These are phyloP conservation scores for Drosophila austrosaltans DNA, from an alignment of 2,888 invertebrate species.

Conservation along the genomic window DNA sequence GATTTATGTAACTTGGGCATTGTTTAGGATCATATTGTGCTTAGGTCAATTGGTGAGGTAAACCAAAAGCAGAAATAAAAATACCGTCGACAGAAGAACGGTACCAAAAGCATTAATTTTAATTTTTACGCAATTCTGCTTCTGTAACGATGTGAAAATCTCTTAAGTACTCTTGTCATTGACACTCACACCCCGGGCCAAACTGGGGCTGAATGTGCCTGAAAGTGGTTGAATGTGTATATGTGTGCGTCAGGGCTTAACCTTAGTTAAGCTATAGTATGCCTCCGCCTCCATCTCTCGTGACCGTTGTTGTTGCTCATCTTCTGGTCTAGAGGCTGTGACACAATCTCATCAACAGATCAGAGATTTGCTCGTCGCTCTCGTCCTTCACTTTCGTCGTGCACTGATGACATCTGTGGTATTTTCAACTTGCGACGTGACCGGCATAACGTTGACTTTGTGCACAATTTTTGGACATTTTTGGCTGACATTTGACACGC, in stretches of 20 bases:
- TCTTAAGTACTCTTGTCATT: conserved; percentile 82
- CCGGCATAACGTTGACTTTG: conserved; percentile 69
- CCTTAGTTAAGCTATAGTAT: conserved; percentile 66
- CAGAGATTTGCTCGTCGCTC: conserved; percentile 72
- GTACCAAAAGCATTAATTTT: conserved; percentile 76
- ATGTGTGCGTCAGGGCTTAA: conserved; percentile 62
- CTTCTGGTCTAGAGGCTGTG: conserved; percentile 68
- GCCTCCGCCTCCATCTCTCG: not conserved
- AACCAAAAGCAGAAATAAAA: conserved; percentile 24
- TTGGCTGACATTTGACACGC: conserved; percentile 76
- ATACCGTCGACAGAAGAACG: conserved; percentile 24
- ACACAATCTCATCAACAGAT: conserved; percentile 80
- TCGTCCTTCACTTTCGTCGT: conserved; percentile 56
- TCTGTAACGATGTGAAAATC: conserved; percentile 82
- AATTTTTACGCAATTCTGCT: conserved; percentile 76
- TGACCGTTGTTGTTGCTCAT: conserved; percentile 51
- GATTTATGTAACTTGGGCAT: too few relatives aligned
- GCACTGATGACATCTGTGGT: conserved; percentile 80
- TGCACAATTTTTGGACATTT: conserved; percentile 32
- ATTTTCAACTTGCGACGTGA: conserved; percentile 80
- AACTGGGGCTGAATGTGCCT: conserved; percentile 11
- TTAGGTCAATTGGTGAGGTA: not conserved
- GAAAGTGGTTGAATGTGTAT: conserved; percentile 17
- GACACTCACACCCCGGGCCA: conserved; percentile 71
- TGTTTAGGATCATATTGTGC: not conserved